Percentiles rank a stretch among this genome's conserved stretches.
These are phyloP conservation scores for Drosophila acutilabella DNA, from an alignment of 2,888 invertebrate species.

Conservation along the genomic window DNA sequence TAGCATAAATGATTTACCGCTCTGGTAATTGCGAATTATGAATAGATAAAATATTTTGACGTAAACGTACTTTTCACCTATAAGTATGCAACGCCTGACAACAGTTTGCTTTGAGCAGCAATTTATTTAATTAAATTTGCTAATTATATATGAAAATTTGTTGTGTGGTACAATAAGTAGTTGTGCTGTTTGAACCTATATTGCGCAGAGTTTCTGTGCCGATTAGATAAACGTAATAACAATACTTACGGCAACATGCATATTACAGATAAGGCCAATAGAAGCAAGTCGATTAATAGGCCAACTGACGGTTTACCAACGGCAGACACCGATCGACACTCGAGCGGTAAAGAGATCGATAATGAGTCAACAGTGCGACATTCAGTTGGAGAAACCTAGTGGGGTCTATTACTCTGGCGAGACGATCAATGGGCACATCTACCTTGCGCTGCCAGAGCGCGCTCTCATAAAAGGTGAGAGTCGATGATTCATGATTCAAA, in stretches of 20 bases:
- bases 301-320: conserved; percentile 40
- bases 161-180: conserved; percentile 29
- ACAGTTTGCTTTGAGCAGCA: background rate
- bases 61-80: conserved; percentile 19
- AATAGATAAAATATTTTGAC: conserved; percentile 1
- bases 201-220: background rate
- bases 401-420: conserved; percentile 75
- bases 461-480: conserved; percentile 73
- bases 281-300: conserved; percentile 50
- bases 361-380: conserved; percentile 62
- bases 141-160: conserved; percentile 47
- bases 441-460: conserved; percentile 57
- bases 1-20: background rate
- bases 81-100: conserved; percentile 28
- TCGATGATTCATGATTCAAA: conserved; percentile 56
- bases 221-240: conserved; percentile 66
- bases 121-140: conserved; percentile 48
- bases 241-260: conserved; percentile 35
- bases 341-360: conserved; percentile 36
- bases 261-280: conserved; percentile 48
- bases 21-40: background rate
- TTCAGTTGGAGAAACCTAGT: conserved; percentile 66
- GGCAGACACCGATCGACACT: conserved; percentile 50
- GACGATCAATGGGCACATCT: conserved; percentile 66
- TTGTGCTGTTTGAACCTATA: conserved; percentile 16